Evolutionary conservation across 2,888 invertebrate genomes (phyloP).

Genomic region (Geophilus truncorum): DNA sequence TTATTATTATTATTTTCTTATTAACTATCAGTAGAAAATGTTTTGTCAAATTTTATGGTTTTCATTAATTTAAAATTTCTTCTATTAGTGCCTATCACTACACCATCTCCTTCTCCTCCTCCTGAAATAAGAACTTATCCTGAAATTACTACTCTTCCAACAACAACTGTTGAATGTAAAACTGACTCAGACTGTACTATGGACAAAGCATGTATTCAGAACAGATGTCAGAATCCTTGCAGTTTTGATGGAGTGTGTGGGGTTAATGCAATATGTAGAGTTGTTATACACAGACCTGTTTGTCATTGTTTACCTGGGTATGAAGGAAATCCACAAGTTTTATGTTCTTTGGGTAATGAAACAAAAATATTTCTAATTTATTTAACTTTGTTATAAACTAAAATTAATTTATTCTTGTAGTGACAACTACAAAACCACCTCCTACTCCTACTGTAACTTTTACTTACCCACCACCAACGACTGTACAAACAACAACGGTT

Average conservation of each 20-base stretch:
- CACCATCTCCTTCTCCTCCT: background rate
- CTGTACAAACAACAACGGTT: conserved; percentile 25
- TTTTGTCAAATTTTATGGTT: background rate
- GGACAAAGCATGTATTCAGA: conserved; percentile 46
- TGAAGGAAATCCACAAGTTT: conserved; percentile 70
- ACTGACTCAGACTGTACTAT: conserved; percentile 41
- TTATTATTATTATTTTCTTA: too few species aligned
- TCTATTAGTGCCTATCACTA: background rate
- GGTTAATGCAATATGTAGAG: conserved; percentile 63
- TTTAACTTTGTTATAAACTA: too few species aligned
- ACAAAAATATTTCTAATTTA: too few species aligned
- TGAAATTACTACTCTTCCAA: background rate
- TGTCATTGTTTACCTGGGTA: conserved; percentile 70
- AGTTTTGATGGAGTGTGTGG: conserved; percentile 57
- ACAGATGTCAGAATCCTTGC: conserved; percentile 76
- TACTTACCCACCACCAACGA: conserved; percentile 1
- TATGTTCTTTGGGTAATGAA: conserved; percentile 54
- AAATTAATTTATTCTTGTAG: background rate
- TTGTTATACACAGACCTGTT: conserved; percentile 63
- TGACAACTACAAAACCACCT: background rate
- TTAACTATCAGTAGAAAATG: background rate
- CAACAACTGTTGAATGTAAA: conserved; percentile 46
- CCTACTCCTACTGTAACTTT: background rate
- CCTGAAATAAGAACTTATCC: background rate
- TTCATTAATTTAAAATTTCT: background rate